phyloP scores from a whole-genome alignment of 2,113 vertebrate species.

The Cochlearius cochlearius region DNA sequence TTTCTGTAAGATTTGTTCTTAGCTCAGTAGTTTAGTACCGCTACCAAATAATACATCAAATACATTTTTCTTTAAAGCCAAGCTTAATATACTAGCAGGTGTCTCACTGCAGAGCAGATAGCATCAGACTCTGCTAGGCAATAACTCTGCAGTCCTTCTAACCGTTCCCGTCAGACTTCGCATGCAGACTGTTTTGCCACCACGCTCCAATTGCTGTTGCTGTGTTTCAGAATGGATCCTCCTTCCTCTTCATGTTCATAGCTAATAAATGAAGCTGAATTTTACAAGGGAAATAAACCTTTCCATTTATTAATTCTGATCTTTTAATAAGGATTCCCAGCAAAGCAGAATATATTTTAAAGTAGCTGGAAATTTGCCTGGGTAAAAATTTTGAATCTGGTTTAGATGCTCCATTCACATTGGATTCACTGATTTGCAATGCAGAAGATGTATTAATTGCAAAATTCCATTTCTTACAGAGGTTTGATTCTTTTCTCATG shows the following conservation, averaged over 20 bases:
- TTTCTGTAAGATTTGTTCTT: neutral
- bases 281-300: neutral
- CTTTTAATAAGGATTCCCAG: neutral
- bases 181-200: neutral
- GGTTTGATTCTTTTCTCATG: neutral
- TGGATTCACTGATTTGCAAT: neutral
- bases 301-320: neutral
- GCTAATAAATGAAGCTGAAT: neutral
- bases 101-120: neutral
- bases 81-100: neutral
- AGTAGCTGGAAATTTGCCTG: neutral
- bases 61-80: constrained; percentile 3
- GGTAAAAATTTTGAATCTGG: neutral
- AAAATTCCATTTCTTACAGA: neutral
- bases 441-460: neutral
- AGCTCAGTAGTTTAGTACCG: neutral
- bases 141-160: neutral
- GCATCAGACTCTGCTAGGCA: neutral
- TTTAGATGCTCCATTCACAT: neutral
- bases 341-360: neutral
- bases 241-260: neutral
- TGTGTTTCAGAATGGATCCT: neutral
- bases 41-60: constrained; percentile 18
- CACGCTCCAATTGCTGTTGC: neutral
- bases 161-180: neutral